Conservation (phyloP, 2,797 vertebrate species). For the Xiphorhynchus erythropygius region DNA sequence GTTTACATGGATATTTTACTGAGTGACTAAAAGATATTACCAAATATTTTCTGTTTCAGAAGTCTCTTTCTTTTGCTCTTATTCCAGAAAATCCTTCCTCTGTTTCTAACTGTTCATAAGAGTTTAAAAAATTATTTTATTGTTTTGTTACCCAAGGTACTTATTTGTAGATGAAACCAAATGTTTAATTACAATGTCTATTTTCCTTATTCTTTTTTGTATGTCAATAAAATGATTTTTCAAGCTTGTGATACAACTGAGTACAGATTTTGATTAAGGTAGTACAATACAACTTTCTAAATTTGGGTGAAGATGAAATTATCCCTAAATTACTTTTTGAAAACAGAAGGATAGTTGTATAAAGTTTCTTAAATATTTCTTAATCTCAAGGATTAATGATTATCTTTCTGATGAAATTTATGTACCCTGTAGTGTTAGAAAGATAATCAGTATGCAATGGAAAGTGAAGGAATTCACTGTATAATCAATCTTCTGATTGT, state of each 20-base stretch:
- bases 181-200: slow-evolving; percentile 30
- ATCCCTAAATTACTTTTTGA: background rate
- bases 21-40: slow-evolving; percentile 4
- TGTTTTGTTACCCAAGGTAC: slow-evolving; percentile 25
- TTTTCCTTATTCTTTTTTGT: slow-evolving; percentile 58
- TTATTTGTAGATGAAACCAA: slow-evolving; percentile 36
- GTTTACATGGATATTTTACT: slow-evolving; percentile 30
- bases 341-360: background rate
- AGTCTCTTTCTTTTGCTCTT: slow-evolving; percentile 31
- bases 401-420: background rate
- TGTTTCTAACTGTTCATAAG: slow-evolving; percentile 16
- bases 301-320: background rate
- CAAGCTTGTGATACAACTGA: background rate
- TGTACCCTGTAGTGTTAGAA: background rate
- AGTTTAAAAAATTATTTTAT: slow-evolving; percentile 36
- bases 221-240: slow-evolving; percentile 70
- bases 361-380: background rate
- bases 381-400: background rate
- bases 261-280: background rate
- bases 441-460: background rate
- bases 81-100: background rate
- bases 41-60: slow-evolving; percentile 57
- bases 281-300: background rate
- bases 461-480: background rate
- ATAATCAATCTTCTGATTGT: background rate